Base-by-base conservation (phyloP, 2,113 vertebrate species). In the Numida meleagris region DNA sequence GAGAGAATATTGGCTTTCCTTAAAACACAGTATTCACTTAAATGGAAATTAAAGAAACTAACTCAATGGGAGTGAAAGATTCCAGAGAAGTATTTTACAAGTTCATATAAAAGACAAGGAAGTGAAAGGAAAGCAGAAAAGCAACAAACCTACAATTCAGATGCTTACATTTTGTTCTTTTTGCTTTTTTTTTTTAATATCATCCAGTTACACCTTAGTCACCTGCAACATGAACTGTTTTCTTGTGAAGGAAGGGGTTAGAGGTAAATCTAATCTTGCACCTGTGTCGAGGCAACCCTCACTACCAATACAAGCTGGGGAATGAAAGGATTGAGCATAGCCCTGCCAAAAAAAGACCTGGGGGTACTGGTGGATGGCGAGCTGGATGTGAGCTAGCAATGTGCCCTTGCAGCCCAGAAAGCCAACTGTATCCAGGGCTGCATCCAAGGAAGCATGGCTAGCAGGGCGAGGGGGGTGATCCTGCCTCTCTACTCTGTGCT, bases 31-130 rank as follows among this genome's bases (percentile, higher is more conserved):
- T 81, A 74, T 82, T 93, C 78, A 84, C 46, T 96, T 95, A 97
- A 92, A 90, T 45, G 94, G 86, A 91, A 96, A 92, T 95, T 87
- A 91, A 95, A 92, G 80, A 96, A 97, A 95, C 79, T 86, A 89
- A 79, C 48, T 95, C 71, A 86, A 17, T 85, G 68, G 43, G 87
- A 88, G 55, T 63, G 38, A 40, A 86, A 66, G 58, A 71, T 50
- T 97, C 21, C 72, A 95, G 96, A 97, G 77, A 15, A 80, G 55
- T 93, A 78, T 76, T 95, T 94, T 97, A 82, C 94, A 92, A 63
- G 83, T 97, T 89, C 85, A 90, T 94, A 89, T 96, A 94, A 93
- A 97, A 96, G 50, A 40, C 53, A 77, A 92, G 76, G 87, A 72
- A 94, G 71, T 75, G n/a, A 53, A 87, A 95, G 25, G 80, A 67